phyloP scores from a whole-genome alignment of 30 jellyfish, hydroid and myxozoan genomes.

The Cassiopea xamachana region DNA sequence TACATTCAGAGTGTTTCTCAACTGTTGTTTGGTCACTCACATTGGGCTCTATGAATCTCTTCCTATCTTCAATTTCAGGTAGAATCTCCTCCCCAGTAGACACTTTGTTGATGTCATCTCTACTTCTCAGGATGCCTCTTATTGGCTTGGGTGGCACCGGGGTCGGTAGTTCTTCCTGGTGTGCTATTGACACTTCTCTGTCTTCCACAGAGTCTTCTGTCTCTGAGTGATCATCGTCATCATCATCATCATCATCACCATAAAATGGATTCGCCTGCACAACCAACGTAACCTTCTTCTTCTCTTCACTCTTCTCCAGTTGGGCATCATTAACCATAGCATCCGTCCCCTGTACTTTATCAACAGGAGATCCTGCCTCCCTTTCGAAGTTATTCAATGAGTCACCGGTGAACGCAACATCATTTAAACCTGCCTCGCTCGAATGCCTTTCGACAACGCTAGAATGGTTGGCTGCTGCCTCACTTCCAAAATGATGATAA shows the following conservation, averaged over 20 bases:
- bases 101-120: neutral
- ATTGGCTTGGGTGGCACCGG: slow-evolving; percentile 10
- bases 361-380: slow-evolving; percentile 20
- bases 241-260: slow-evolving; percentile 14
- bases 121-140: slow-evolving; percentile 14
- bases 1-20: neutral
- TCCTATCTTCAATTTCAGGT: neutral
- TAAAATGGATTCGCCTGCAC: slow-evolving; percentile 40
- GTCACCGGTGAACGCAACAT: slow-evolving; percentile 48
- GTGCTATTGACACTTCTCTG: neutral
- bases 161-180: neutral
- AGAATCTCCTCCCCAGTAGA: neutral
- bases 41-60: neutral
- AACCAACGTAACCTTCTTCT: neutral
- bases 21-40: neutral
- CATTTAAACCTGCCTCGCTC: slow-evolving; percentile 63
- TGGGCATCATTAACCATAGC: neutral
- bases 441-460: slow-evolving; percentile 44
- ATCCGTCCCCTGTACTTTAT: neutral
- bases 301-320: neutral
- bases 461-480: slow-evolving; percentile 68
- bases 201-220: neutral
- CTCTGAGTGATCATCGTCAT: neutral
- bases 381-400: slow-evolving; percentile 12
- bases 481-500: slow-evolving; percentile 63